These are phyloP conservation scores for Triplophysa bombifrons DNA, from an alignment of 2,797 vertebrate genomes.

Conservation along the genomic window DNA sequence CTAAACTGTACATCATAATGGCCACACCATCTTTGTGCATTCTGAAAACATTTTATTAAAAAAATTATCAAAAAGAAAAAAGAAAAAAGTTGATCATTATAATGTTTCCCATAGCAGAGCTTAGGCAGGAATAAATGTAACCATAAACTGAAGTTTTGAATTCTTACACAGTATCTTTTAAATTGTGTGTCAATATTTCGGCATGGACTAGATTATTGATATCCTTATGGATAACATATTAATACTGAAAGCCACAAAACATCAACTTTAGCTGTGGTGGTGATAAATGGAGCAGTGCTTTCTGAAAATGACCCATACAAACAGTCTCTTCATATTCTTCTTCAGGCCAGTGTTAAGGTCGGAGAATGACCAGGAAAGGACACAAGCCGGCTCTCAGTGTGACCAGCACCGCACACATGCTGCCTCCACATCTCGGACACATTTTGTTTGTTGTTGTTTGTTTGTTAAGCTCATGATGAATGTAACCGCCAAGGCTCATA, in stretches of 20 bases:
- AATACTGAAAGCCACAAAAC: no score
- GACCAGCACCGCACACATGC: background rate
- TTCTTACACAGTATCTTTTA: no score
- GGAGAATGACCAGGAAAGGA: background rate
- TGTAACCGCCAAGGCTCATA: constrained; percentile 68
- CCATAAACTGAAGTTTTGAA: background rate
- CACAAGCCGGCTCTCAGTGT: background rate
- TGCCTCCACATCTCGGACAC: background rate
- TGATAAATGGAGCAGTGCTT: background rate
- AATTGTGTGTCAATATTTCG: no score
- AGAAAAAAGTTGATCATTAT: no score
- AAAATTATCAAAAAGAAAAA: no score
- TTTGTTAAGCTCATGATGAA: constrained; percentile 68
- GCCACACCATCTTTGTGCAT: no score
- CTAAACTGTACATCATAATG: no score
- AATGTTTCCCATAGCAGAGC: background rate
- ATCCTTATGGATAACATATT: no score
- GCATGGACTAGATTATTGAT: no score
- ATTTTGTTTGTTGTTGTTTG: constrained; percentile 57
- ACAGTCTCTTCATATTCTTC: no score
- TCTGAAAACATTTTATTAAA: no score
- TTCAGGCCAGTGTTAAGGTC: background rate
- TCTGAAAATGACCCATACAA: background rate
- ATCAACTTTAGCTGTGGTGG: no score
- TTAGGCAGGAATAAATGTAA: background rate